These are phyloP conservation scores for Pocillopora grandis DNA, from an alignment of 92 coral and sea anemone species.

Conservation along the genomic window DNA sequence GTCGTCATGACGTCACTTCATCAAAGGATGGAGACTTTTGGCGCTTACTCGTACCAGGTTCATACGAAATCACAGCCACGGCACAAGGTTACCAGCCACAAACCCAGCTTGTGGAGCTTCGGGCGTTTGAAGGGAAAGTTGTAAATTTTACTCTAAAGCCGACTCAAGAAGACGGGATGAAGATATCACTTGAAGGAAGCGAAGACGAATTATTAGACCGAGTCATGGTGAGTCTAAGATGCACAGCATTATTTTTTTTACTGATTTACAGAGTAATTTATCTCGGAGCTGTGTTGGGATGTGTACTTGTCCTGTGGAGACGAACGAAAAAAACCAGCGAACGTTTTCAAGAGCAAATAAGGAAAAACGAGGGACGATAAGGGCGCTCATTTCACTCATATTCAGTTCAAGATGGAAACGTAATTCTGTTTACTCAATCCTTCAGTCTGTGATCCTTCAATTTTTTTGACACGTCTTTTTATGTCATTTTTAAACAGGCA, in stretches of 20 bases:
- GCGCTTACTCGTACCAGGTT: conserved; percentile 99
- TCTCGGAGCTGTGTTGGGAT: too few relatives aligned
- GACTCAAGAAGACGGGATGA: conserved; percentile 45
- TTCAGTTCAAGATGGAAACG: too few relatives aligned
- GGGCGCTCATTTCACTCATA: not conserved
- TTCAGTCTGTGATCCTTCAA: not conserved
- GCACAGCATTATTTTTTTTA: not conserved
- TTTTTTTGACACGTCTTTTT: too few relatives aligned
- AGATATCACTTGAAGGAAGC: conserved; percentile 27
- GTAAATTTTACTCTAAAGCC: conserved; percentile 81
- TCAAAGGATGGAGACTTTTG: conserved; percentile 98
- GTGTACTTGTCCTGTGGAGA: too few relatives aligned
- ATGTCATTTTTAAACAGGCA: conserved; percentile 1
- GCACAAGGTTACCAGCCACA: conserved; percentile 88
- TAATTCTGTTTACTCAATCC: not conserved
- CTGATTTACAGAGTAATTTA: too few relatives aligned
- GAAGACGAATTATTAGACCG: conserved; percentile 67
- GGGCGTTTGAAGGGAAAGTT: conserved; percentile 55
- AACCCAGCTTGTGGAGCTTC: conserved; percentile 82
- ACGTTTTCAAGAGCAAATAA: too few relatives aligned
- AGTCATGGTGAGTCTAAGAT: conserved; percentile 51
- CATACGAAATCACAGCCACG: conserved; percentile 89
- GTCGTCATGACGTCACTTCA: conserved; percentile 95
- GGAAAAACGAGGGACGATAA: too few relatives aligned
- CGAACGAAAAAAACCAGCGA: too few relatives aligned